Base-by-base conservation (phyloP, 2,888 invertebrate species). In the Panorpa germanica region DNA sequence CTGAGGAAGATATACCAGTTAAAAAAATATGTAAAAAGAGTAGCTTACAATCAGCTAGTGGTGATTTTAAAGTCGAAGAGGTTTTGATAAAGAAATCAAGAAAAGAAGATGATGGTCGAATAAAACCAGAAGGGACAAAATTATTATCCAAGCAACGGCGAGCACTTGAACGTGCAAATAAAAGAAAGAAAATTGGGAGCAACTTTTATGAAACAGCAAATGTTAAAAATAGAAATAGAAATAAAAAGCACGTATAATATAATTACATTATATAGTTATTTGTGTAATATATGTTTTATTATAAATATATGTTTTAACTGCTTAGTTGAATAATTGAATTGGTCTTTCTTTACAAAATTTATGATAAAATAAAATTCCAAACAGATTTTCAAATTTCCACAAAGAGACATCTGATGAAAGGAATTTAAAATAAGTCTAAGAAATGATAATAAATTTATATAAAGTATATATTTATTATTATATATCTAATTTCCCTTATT, bases 121-220 rank as follows among this genome's bases (percentile, higher is more conserved):
- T 23, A 37, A 35, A 32, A 11, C 43, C 46, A 8, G 40, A 46
- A 20, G 44, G 39, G 4, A 64, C 64, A 41, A 70, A 67, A 41
- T 43, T 78, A 29, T 82, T 77, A 2, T 77, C 81, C 25, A 83
- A 77, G 52, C 68, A 82, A 45, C 65, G 70, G 39, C 64, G 86
- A 39, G 73, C 77, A 1, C 40, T 70, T 3, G 81, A 83, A 37
- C 62, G 85, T 40, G 65, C 72, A 8, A 66, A 65, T 38, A 80
- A 75, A 40, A 63, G 80, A 8, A 80, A 74, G 48, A 85, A 81
- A 47, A 70, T 80, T 35, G 86, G 86, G 41, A 82, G 78, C 50
- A 80, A 86, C 54, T 86, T 86, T 49, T 86, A 86, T 52, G 83
- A 83, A 63, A 70, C 76, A 17, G 63, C 77, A 7, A 86, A 88